Base-by-base conservation (phyloP, 1,140 invertebrate genomes). In the Drosophila tsacasi region DNA sequence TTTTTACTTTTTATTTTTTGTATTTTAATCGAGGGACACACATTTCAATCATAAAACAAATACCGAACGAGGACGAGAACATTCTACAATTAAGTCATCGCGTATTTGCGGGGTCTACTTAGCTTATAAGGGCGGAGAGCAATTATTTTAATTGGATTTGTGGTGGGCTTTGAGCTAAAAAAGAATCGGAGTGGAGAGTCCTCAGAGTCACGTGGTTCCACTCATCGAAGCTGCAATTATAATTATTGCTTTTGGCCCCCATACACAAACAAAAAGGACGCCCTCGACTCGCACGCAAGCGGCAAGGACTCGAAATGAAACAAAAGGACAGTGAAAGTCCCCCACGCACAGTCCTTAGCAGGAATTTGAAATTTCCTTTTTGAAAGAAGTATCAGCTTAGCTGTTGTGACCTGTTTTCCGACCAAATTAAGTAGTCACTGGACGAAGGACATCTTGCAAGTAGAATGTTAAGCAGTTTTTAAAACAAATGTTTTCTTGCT, bases 1-100 rank as follows among this genome's bases (percentile, higher is more conserved):
- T 37, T 46, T 44, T 65, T 65, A 25, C 35, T n/a, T 9, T 30
- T 59, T 40, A 72, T 78, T 59, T 40, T 74, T 78, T 25, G 9
- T 32, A 52, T 44, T 54, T 69, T 57, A 55, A 23, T 55, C 91
- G 91, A 81, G 57, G 83, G 78, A 93, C 89, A 92, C 79, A 93
- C 92, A 93, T 93, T 93, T 93, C 92, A 93, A 93, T 93, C 92
- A 93, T 93, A 93, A 93, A 91, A 86, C 86, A 91, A 92, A 89
- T 91, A 83, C 81, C 69, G 72, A 63, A 79, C 74, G 76, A 40
- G 37, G 55, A 65, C 39, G 60, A 54, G 32, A 63, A 61, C 42
- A 57, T 44, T 72, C 58, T 64, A 52, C 68, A 91, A 71, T 71
- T 79, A 79, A 72, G 35, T 54, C 47, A 77, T 83, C 54, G 55